phyloP scores from a whole-genome alignment of 2,797 vertebrate species.

The Mastacembelus armatus region DNA sequence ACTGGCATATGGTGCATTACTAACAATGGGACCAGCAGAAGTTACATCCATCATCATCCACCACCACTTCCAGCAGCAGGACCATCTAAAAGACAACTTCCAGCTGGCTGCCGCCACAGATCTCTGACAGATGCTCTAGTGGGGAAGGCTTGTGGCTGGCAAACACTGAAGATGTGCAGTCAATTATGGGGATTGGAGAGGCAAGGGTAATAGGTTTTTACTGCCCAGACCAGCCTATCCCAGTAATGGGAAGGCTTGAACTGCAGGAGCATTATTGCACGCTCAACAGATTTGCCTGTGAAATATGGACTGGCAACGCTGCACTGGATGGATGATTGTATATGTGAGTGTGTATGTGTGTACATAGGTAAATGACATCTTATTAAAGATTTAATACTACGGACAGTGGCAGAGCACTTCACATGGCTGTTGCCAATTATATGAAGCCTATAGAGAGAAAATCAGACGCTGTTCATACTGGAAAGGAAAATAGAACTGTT shows the following conservation, averaged over 20 bases:
- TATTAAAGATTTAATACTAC: slow-evolving; percentile 61
- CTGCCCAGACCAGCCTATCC: slow-evolving; percentile 64
- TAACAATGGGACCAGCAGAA: slow-evolving; percentile 24
- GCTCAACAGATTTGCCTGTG: slow-evolving; percentile 77
- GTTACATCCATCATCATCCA: slow-evolving; percentile 54
- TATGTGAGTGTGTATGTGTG: slow-evolving; percentile 34
- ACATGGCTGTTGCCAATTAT: slow-evolving; percentile 14
- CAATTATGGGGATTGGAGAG: slow-evolving; percentile 79
- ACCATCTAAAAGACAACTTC: slow-evolving; percentile 48
- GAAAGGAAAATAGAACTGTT: slow-evolving; percentile 6
- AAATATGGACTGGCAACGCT: slow-evolving; percentile 75
- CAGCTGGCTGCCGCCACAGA: slow-evolving; percentile 55
- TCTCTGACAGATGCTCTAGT: slow-evolving; percentile 60
- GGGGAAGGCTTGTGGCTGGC: slow-evolving; percentile 59
- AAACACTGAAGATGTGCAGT: slow-evolving; percentile 65
- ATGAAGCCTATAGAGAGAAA: slow-evolving; percentile 22
- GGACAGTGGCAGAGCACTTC: slow-evolving; percentile 10
- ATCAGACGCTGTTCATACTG: background rate
- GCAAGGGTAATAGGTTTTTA: slow-evolving; percentile 76
- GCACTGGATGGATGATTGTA: slow-evolving; percentile 38
- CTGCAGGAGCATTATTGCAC: slow-evolving; percentile 73
- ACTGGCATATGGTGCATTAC: slow-evolving; percentile 20
- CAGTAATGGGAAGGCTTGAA: slow-evolving; percentile 75
- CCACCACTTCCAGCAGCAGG: slow-evolving; percentile 47
- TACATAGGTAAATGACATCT: slow-evolving; percentile 46